These are phyloP conservation scores for Phrynocephalus vlangalii DNA, from an alignment of 2,797 vertebrate species.

Conservation along the genomic window DNA sequence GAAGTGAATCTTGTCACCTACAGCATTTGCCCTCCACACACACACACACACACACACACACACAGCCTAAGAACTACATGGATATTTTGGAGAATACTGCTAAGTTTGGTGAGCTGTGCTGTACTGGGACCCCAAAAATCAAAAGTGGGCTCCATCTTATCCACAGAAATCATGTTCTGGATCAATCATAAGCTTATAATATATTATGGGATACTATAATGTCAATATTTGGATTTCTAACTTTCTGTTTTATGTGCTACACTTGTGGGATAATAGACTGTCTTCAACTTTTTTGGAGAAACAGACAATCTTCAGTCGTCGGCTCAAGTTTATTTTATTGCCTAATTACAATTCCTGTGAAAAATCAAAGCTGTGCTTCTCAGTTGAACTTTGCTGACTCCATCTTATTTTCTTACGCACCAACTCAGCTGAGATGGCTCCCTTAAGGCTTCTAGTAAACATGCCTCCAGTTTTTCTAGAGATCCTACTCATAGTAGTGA, in stretches of 20 bases:
- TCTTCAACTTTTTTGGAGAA: not conserved
- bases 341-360: conserved; percentile 58
- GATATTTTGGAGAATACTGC: too few species aligned
- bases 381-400: conserved; percentile 46
- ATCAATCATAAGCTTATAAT: too few species aligned
- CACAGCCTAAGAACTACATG: too few species aligned
- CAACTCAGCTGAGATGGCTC: conserved; percentile 34
- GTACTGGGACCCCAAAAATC: too few species aligned
- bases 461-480: conserved; percentile 23
- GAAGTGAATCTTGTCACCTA: too few species aligned
- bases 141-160: too few species aligned
- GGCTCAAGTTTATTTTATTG: conserved; percentile 43
- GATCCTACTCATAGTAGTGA: not conserved
- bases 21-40: too few species aligned
- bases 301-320: not conserved
- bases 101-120: too few species aligned
- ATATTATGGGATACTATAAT: too few species aligned
- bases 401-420: conserved; percentile 39
- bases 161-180: too few species aligned
- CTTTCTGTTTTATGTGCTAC: not conserved
- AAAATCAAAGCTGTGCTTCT: conserved; percentile 57
- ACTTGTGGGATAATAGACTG: not conserved
- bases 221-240: too few species aligned
- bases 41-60: too few species aligned
- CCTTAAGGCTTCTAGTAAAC: conserved; percentile 32